Evolutionary conservation across 2,888 invertebrate genomes (phyloP).

Genomic region (Zele albiditarsus): DNA sequence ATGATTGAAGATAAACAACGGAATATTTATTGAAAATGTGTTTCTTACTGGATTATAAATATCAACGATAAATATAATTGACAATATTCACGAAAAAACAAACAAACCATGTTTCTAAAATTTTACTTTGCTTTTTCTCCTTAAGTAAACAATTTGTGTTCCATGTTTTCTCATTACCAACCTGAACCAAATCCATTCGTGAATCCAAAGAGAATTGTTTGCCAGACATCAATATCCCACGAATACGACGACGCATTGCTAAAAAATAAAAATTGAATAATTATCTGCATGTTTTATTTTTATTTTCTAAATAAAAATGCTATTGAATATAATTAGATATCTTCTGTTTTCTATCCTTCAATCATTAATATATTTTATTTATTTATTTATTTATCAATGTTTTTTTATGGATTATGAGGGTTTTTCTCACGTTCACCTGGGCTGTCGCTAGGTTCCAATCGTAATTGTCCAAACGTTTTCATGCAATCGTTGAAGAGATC

Average conservation of each 20-base stretch:
- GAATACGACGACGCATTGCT: slow-evolving; percentile 89
- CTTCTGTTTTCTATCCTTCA: neutral
- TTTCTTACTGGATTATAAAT: too few relatives aligned
- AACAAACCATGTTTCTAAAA: too few relatives aligned
- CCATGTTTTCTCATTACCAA: slow-evolving; percentile 41
- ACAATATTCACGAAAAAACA: neutral
- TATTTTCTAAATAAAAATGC: too few relatives aligned
- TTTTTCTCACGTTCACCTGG: slow-evolving; percentile 76
- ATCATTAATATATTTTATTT: slow-evolving; percentile 14
- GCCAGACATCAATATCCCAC: slow-evolving; percentile 91
- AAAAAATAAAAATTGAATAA: slow-evolving; percentile 55
- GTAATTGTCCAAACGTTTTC: slow-evolving; percentile 80
- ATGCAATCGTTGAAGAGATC: slow-evolving; percentile 83
- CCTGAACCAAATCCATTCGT: slow-evolving; percentile 90
- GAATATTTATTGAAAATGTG: too few relatives aligned
- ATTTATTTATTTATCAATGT: neutral
- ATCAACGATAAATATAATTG: too few relatives aligned
- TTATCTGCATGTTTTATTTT: too few relatives aligned
- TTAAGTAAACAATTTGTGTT: neutral
- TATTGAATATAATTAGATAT: too few relatives aligned
- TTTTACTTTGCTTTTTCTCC: too few relatives aligned
- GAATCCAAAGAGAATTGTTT: slow-evolving; percentile 94
- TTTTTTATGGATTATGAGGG: slow-evolving; percentile 6
- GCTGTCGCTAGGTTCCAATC: slow-evolving; percentile 84
- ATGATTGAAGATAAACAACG: too few relatives aligned